Conservation (phyloP, 2,888 invertebrate genomes). For the Coecobrya sp. region DNA sequence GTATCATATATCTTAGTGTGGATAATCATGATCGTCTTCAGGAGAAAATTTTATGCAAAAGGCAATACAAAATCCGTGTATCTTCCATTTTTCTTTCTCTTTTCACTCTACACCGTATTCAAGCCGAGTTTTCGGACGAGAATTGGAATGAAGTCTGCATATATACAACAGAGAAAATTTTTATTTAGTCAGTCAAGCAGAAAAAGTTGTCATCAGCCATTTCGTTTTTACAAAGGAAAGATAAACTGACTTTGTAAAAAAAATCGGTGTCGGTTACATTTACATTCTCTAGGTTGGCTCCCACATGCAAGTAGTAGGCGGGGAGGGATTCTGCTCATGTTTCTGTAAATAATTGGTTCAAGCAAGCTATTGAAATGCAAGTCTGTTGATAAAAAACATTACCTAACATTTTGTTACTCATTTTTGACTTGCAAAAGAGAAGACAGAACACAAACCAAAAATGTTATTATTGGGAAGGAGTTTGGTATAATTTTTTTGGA, state of each 20-base stretch:
- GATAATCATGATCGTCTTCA: constrained; percentile 39
- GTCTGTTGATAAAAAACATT: background rate
- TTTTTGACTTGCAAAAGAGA: background rate
- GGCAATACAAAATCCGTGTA: background rate
- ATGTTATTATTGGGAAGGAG: background rate
- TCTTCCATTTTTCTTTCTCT: background rate
- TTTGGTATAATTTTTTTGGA: too few species aligned
- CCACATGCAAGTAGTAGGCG: background rate
- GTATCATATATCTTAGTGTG: constrained; percentile 25
- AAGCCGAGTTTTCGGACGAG: background rate
- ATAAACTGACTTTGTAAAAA: background rate
- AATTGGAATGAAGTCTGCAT: background rate
- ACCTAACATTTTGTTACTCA: background rate
- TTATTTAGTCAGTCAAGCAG: constrained; percentile 28
- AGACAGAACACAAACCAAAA: background rate
- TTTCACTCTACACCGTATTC: background rate
- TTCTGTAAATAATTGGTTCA: too few species aligned
- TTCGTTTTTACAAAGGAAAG: constrained; percentile 29
- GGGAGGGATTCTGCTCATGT: background rate
- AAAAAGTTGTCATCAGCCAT: constrained; percentile 51
- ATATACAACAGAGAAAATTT: background rate
- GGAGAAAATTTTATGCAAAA: constrained; percentile 9
- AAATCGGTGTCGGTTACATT: constrained; percentile 15
- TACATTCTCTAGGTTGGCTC: background rate
- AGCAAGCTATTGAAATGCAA: constrained; percentile 16